Conservation (phyloP, 2,113 vertebrate genomes). For the Chionis minor region DNA sequence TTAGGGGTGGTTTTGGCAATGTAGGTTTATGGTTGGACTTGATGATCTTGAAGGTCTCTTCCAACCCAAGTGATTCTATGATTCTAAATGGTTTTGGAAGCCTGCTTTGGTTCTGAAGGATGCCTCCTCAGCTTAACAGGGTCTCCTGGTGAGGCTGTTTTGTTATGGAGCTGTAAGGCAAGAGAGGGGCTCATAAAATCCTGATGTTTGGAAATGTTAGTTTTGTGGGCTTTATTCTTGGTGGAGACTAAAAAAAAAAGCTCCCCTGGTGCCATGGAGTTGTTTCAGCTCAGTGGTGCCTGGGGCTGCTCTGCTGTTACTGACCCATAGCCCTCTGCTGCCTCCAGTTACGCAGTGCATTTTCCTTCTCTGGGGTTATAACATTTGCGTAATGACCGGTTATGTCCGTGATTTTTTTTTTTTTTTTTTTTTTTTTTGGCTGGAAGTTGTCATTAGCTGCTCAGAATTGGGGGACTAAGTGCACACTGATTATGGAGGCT, state of each 20-base stretch:
- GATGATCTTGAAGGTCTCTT: too few relatives aligned
- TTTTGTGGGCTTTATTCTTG: neutral
- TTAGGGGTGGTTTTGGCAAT: too few relatives aligned
- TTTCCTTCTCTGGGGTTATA: constrained; percentile 7
- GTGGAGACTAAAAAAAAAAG: neutral
- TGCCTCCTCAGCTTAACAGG: neutral
- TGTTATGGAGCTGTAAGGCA: neutral
- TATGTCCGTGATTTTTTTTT: neutral
- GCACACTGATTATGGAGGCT: neutral
- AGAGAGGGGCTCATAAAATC: neutral
- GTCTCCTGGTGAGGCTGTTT: neutral
- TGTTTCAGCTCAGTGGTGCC: neutral
- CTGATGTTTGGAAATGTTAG: neutral
- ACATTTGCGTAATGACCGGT: constrained; percentile 34
- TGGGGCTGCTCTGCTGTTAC: neutral
- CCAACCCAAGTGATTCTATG: too few relatives aligned
- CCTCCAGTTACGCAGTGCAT: neutral
- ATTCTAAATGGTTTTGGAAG: neutral
- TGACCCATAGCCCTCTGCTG: neutral
- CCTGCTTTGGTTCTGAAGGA: neutral
- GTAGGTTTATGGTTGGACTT: too few relatives aligned
- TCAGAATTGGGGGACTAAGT: constrained; percentile 2
- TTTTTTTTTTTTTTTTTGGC: neutral
- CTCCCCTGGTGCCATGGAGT: neutral
- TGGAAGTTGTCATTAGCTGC: constrained; percentile 48